Conservation (phyloP, 2,797 vertebrate genomes). For the Vireo griseus region DNA sequence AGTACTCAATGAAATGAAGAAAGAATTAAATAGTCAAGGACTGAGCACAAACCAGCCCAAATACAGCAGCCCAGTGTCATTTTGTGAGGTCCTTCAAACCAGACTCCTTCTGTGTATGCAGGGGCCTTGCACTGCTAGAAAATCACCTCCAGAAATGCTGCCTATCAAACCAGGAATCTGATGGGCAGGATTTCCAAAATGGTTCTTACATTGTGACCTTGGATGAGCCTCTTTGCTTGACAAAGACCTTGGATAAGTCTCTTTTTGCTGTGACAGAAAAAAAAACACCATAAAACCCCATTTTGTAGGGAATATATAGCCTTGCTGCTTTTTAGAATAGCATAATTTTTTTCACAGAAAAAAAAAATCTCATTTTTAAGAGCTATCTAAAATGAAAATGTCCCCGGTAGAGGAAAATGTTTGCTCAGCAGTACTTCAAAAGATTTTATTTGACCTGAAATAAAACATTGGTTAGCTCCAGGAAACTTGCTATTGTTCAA, state of each 20-base stretch:
- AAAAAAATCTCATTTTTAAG: background rate
- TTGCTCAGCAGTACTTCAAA: background rate
- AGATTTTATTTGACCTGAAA: background rate
- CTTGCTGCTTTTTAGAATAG: background rate
- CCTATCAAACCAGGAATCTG: background rate
- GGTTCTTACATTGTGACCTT: background rate
- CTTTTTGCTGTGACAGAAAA: background rate
- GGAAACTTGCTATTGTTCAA: background rate
- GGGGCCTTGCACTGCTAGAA: background rate
- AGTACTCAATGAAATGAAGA: background rate
- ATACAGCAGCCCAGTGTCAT: background rate
- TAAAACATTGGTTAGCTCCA: background rate
- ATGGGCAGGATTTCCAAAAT: background rate
- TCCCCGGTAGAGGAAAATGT: background rate
- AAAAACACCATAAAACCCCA: background rate
- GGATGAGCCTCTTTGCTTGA: background rate
- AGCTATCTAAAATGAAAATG: slow-evolving; percentile 25
- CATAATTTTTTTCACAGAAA: background rate
- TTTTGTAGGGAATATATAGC: background rate
- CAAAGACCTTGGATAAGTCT: background rate
- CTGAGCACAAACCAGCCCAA: background rate
- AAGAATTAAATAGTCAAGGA: background rate
- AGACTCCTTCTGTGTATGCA: background rate
- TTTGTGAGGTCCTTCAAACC: background rate
- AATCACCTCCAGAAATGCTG: background rate